Evolutionary conservation across 2,113 vertebrate genomes (phyloP).

Genomic region (Phalacrocorax pelagicus): DNA sequence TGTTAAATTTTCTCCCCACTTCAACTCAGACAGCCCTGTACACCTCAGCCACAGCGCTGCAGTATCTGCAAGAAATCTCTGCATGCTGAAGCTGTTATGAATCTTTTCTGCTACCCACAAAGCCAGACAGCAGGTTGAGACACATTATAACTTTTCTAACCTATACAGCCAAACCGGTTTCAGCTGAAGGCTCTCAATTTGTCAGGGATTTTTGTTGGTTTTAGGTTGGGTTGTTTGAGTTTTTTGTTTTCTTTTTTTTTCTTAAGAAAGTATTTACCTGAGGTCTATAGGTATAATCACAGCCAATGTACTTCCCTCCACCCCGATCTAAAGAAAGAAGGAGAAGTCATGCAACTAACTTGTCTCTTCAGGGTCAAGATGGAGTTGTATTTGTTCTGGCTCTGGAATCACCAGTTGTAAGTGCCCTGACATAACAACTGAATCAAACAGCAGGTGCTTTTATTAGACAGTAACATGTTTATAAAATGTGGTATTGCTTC

Average conservation of each 20-base stretch:
- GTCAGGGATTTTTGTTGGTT: no score
- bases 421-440: not conserved
- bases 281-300: not conserved
- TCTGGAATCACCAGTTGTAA: not conserved
- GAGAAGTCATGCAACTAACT: not conserved
- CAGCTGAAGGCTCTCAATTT: not conserved
- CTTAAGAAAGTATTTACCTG: not conserved
- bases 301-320: not conserved
- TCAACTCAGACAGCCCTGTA: not conserved
- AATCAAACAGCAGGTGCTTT: not conserved
- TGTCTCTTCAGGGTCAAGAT: not conserved
- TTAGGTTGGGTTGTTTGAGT: no score
- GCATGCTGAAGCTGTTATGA: not conserved
- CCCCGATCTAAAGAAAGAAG: not conserved
- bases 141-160: not conserved
- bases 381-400: not conserved
- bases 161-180: not conserved
- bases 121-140: not conserved
- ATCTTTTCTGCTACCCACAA: not conserved
- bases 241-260: not conserved
- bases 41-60: not conserved
- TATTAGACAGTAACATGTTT: not conserved
- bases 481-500: not conserved
- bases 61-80: not conserved
- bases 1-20: not conserved